Evolutionary conservation across 2,888 invertebrate genomes (phyloP), one percentile per base, ranked within the genome.

Genomic region (Opisthograptis luteolata): DNA sequence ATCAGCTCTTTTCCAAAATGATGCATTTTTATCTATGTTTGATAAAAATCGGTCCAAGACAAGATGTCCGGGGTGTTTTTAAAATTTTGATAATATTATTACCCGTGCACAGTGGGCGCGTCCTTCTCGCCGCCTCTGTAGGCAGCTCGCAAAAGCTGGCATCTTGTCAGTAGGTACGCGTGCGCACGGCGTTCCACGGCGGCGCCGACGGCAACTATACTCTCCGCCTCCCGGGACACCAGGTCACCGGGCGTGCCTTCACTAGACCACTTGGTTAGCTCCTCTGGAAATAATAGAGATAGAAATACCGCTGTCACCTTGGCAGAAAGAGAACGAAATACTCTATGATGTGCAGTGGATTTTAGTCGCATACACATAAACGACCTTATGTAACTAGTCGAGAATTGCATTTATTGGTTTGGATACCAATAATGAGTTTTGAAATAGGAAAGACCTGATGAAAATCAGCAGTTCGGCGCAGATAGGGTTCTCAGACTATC

Each of bases 381-480:
- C n/a, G n/a, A n/a, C n/a, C n/a, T n/a, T n/a, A n/a, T n/a, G n/a
- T n/a, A n/a, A n/a, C n/a, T n/a, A n/a, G n/a, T n/a, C n/a, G n/a
- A n/a, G n/a, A n/a, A n/a, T n/a, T n/a, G n/a, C n/a, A n/a, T n/a
- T n/a, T n/a, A n/a, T n/a, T n/a, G n/a, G n/a, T n/a, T n/a, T n/a
- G n/a, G n/a, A n/a, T n/a, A n/a, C n/a, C n/a, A n/a, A n/a, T n/a
- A n/a, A n/a, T n/a, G n/a, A n/a, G n/a, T 17, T 17, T 17, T 17
- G 17, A 17, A 3, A 17, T 93, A 9, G 9, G 9, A 97, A 97
- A 61, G 98, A 93, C 62, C 97, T 92, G 20, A 97, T 93, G 76
- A 97, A 98, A 0, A 95, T 95, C 51, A 97, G 81, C 25, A 98
- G 79, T 58, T 94, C 93, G 0, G 94, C 93, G 48, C 95, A 94